Evolutionary conservation across 2,797 vertebrate species (phyloP).

Genomic region (Microctenopoma steveboyesi): DNA sequence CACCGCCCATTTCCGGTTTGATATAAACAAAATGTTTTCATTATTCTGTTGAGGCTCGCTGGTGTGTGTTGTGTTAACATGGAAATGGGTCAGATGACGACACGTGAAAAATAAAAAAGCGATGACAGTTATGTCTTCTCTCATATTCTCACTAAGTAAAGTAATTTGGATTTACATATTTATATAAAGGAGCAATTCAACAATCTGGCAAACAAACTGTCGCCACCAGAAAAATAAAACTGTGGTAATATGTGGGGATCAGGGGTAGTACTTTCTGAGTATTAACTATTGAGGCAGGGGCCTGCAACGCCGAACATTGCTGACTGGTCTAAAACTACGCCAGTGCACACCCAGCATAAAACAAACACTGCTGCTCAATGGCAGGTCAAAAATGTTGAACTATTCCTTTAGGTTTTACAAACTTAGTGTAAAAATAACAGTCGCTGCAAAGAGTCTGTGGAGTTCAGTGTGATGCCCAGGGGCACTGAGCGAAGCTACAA

Average conservation of each 20-base stretch:
- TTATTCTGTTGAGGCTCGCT: slow-evolving; percentile 19
- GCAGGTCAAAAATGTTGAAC: not conserved
- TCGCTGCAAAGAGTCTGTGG: not conserved
- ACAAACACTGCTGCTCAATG: not conserved
- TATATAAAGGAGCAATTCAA: too few relatives aligned
- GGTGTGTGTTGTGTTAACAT: slow-evolving; percentile 1
- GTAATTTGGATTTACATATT: too few relatives aligned
- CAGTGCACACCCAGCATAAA: too few relatives aligned
- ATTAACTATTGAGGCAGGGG: too few relatives aligned
- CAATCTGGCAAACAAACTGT: too few relatives aligned
- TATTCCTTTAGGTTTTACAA: not conserved
- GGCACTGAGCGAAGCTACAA: not conserved
- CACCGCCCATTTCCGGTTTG: slow-evolving; percentile 45
- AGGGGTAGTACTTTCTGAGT: too few relatives aligned
- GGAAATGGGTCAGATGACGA: slow-evolving; percentile 1
- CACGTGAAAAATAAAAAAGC: not conserved
- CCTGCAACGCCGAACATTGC: too few relatives aligned
- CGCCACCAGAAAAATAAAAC: too few relatives aligned
- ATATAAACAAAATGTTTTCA: slow-evolving; percentile 42
- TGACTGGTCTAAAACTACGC: too few relatives aligned
- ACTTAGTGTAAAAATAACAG: not conserved
- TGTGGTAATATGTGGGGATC: too few relatives aligned
- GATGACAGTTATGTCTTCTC: too few relatives aligned
- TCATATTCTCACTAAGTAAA: too few relatives aligned
- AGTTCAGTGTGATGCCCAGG: not conserved